phyloP scores from a whole-genome alignment of 2,888 invertebrate genomes.

The Thysanoteuthis rhombus region DNA sequence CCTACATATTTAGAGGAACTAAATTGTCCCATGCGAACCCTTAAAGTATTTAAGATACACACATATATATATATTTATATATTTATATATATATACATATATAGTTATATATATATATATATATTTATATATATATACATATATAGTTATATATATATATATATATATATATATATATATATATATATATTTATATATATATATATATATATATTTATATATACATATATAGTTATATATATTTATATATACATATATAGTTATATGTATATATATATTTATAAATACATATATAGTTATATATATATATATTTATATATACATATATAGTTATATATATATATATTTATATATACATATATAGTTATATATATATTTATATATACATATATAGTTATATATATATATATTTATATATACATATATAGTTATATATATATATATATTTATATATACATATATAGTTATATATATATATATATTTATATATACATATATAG shows the following conservation, averaged over 20 bases:
- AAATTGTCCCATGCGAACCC: too few species aligned
- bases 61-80: background rate
- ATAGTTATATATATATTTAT: background rate
- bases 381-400: background rate
- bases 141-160: slow-evolving; percentile 25
- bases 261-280: background rate
- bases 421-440: background rate
- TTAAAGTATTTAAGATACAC: too few species aligned
- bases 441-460: slow-evolving; percentile 26
- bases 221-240: background rate
- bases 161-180: slow-evolving; percentile 22
- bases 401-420: background rate
- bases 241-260: background rate
- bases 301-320: background rate
- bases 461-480: slow-evolving; percentile 18
- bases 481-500: slow-evolving; percentile 14
- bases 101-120: slow-evolving; percentile 25
- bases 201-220: background rate
- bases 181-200: background rate
- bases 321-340: background rate
- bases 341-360: background rate
- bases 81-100: slow-evolving; percentile 17
- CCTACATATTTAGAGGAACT: too few species aligned
- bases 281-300: background rate
- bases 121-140: slow-evolving; percentile 24